Conservation (phyloP, 2,113 vertebrate species). For the Lepus europaeus region DNA sequence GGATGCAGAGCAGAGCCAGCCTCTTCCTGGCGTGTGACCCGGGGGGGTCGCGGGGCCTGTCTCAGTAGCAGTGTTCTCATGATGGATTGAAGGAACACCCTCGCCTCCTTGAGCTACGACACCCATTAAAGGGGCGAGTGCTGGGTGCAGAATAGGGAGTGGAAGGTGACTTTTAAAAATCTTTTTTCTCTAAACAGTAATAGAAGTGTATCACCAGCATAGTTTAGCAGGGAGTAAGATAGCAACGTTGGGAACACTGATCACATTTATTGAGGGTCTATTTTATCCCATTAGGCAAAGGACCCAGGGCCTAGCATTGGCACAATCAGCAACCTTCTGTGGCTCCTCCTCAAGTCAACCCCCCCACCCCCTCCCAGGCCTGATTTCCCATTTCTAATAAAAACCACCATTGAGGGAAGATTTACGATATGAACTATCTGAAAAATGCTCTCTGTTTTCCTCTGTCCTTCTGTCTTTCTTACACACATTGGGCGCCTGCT, state of each 20-base stretch:
- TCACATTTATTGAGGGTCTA: background rate
- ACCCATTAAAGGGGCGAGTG: background rate
- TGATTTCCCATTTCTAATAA: constrained; percentile 19
- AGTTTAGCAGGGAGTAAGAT: background rate
- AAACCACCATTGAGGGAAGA: background rate
- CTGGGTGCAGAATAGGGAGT: background rate
- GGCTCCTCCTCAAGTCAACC: background rate
- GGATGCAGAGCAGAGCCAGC: background rate
- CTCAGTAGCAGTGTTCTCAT: background rate
- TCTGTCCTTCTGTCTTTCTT: background rate
- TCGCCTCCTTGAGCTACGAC: background rate
- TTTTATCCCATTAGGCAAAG: background rate
- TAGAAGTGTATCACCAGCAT: background rate
- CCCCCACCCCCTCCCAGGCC: background rate
- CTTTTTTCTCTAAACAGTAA: background rate
- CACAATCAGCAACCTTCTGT: constrained; percentile 7
- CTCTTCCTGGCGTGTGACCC: background rate
- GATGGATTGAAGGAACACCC: background rate
- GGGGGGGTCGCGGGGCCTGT: background rate
- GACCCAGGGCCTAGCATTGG: background rate
- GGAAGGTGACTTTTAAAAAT: background rate
- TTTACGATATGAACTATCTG: background rate
- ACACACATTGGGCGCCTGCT: background rate
- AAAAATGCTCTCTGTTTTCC: background rate
- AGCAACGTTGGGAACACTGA: background rate